Evolutionary conservation across 2,113 vertebrate species (phyloP).

Genomic region (Pogona vitticeps): DNA sequence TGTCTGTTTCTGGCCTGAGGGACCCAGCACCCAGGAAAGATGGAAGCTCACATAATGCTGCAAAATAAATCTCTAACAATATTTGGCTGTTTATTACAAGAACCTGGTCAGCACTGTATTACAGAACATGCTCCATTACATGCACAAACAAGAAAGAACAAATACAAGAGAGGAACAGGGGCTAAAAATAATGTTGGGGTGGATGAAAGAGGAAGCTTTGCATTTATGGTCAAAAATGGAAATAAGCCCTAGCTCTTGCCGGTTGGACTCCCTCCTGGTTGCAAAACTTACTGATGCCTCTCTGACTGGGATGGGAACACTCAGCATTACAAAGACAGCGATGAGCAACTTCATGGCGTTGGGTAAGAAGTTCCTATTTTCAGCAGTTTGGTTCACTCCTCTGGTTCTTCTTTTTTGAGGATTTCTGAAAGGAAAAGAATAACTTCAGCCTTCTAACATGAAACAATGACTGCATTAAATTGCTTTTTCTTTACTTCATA

Average conservation of each 20-base stretch:
- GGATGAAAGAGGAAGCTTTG: slow-evolving; percentile 21
- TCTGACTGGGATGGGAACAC: slow-evolving; percentile 19
- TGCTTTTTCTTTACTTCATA: not conserved
- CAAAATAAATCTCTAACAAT: not conserved
- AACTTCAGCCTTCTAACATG: not conserved
- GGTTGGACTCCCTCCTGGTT: not conserved
- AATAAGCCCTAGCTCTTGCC: slow-evolving; percentile 2
- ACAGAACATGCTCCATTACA: not conserved
- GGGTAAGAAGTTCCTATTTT: slow-evolving; percentile 33
- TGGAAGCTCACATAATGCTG: not conserved
- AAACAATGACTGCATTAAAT: not conserved
- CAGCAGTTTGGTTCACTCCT: not conserved
- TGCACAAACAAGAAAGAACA: not conserved
- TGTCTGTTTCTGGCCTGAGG: too few species aligned
- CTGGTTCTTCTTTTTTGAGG: slow-evolving; percentile 38
- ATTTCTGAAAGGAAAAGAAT: slow-evolving; percentile 53
- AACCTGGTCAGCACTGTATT: not conserved
- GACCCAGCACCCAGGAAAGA: not conserved
- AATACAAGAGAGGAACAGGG: not conserved
- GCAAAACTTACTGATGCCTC: slow-evolving; percentile 60
- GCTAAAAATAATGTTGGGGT: slow-evolving; percentile 1
- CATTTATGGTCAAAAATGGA: slow-evolving; percentile 7
- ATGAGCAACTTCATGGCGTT: slow-evolving; percentile 58
- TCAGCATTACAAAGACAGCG: slow-evolving; percentile 41
- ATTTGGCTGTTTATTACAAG: not conserved